A percentile compares a stretch with the other conserved stretches of the same genome.
These are phyloP conservation scores for Aleadryas rufinucha DNA, from an alignment of 2,113 vertebrate genomes.

Conservation along the genomic window DNA sequence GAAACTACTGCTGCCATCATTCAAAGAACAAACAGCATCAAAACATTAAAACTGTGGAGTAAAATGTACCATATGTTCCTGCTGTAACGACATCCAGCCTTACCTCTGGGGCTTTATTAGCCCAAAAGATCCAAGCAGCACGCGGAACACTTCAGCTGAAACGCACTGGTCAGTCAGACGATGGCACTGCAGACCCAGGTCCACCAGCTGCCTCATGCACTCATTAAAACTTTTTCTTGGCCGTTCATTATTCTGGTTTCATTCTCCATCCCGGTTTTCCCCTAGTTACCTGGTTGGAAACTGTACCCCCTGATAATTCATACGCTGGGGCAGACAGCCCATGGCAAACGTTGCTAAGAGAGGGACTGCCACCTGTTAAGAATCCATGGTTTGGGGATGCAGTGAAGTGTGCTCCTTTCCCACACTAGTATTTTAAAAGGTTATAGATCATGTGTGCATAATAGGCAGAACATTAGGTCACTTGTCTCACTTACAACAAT, in stretches of 20 bases:
- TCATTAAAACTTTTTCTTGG: slow-evolving; percentile 57
- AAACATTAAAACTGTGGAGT: slow-evolving; percentile 35
- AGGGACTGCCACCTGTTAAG: slow-evolving; percentile 81
- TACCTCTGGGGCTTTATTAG: background rate
- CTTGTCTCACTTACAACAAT: slow-evolving; percentile 89
- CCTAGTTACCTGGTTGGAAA: slow-evolving; percentile 81
- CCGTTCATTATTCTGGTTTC: slow-evolving; percentile 66
- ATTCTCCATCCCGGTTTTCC: slow-evolving; percentile 70
- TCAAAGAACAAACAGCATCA: slow-evolving; percentile 23
- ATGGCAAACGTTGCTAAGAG: slow-evolving; percentile 86
- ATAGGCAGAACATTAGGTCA: slow-evolving; percentile 86
- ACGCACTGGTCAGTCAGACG: slow-evolving; percentile 22
- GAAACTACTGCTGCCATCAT: slow-evolving; percentile 26
- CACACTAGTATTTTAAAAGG: slow-evolving; percentile 87
- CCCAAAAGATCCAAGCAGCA: background rate
- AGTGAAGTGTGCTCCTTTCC: slow-evolving; percentile 82
- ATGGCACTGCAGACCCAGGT: slow-evolving; percentile 58
- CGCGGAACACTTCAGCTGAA: rapidly evolving
- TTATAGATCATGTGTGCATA: slow-evolving; percentile 86
- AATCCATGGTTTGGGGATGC: slow-evolving; percentile 74
- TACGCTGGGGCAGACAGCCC: slow-evolving; percentile 59
- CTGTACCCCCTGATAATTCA: slow-evolving; percentile 80
- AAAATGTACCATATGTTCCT: slow-evolving; percentile 37
- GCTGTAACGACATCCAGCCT: background rate
- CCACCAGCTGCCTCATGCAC: background rate